These are phyloP conservation scores for Pelosia muscerda DNA, from an alignment of 2,888 invertebrate species.

Conservation along the genomic window DNA sequence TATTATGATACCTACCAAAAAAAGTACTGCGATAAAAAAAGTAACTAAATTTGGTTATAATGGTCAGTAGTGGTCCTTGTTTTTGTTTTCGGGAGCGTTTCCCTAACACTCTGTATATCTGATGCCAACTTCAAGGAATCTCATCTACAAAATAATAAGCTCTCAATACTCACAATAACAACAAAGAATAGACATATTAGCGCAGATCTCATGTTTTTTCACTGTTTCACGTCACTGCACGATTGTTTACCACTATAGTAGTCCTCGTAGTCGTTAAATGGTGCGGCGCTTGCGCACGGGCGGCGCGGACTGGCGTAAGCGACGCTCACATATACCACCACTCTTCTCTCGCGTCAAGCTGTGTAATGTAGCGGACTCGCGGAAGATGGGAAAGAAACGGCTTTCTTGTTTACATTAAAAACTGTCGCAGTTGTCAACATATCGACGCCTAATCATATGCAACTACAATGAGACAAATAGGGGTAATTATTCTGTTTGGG, in stretches of 20 bases:
- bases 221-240: slow-evolving; percentile 67
- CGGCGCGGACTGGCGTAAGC: slow-evolving; percentile 65
- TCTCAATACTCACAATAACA: slow-evolving; percentile 72
- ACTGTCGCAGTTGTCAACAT: not conserved
- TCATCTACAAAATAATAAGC: not conserved
- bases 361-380: slow-evolving; percentile 32
- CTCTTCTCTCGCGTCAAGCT: slow-evolving; percentile 19
- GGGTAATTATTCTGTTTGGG: not conserved
- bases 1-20: too few relatives aligned
- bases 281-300: slow-evolving; percentile 70
- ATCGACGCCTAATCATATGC: not conserved
- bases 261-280: slow-evolving; percentile 45
- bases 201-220: slow-evolving; percentile 76
- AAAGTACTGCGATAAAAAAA: too few relatives aligned
- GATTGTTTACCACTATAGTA: slow-evolving; percentile 41
- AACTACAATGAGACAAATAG: not conserved
- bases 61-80: too few relatives aligned
- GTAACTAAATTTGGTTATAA: too few relatives aligned
- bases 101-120: too few relatives aligned
- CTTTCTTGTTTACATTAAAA: slow-evolving; percentile 21
- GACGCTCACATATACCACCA: slow-evolving; percentile 33
- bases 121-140: too few relatives aligned
- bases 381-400: slow-evolving; percentile 23
- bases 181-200: slow-evolving; percentile 76
- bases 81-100: too few relatives aligned